A percentile compares a stretch with the other conserved stretches of the same genome.
These are phyloP conservation scores for Chiroxiphia lanceolata DNA, from an alignment of 2,797 vertebrate species.

Conservation along the genomic window DNA sequence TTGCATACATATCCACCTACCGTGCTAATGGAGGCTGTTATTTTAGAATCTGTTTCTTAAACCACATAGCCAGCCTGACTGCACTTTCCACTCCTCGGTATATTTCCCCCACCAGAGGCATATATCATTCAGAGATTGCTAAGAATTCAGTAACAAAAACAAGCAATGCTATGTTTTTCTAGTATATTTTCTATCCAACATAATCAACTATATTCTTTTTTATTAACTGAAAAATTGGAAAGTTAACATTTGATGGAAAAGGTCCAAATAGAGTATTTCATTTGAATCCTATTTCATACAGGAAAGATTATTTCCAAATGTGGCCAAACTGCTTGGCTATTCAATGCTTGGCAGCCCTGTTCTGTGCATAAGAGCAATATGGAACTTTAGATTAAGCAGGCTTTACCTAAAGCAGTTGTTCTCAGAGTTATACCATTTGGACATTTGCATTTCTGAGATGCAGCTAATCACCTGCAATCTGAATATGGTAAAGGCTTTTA, in stretches of 20 bases:
- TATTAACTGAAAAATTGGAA: conserved; percentile 61
- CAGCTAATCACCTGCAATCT: conserved; percentile 52
- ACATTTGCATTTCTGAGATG: conserved; percentile 57
- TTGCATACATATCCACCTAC: conserved; percentile 49
- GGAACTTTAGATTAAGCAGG: not conserved
- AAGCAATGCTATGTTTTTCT: conserved; percentile 25
- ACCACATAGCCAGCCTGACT: conserved; percentile 28
- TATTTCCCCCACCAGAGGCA: conserved; percentile 16
- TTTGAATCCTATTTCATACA: conserved; percentile 41
- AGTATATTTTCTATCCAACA: conserved; percentile 45
- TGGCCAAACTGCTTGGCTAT: conserved; percentile 7
- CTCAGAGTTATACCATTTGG: not conserved
- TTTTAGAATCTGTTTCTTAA: conserved; percentile 40
- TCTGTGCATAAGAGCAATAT: not conserved
- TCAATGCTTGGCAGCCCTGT: conserved; percentile 20
- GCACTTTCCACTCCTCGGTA: conserved; percentile 13
- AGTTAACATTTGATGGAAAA: conserved; percentile 50
- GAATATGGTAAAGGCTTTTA: conserved; percentile 25
- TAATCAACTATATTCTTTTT: conserved; percentile 56
- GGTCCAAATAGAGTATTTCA: conserved; percentile 44
- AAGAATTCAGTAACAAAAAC: conserved; percentile 51
- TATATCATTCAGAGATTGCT: conserved; percentile 47
- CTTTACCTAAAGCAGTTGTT: not conserved
- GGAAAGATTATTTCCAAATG: conserved; percentile 70
- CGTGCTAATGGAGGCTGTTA: conserved; percentile 34